phyloP scores from a whole-genome alignment of 2,113 vertebrate species.

The Chionodraco myersi region DNA sequence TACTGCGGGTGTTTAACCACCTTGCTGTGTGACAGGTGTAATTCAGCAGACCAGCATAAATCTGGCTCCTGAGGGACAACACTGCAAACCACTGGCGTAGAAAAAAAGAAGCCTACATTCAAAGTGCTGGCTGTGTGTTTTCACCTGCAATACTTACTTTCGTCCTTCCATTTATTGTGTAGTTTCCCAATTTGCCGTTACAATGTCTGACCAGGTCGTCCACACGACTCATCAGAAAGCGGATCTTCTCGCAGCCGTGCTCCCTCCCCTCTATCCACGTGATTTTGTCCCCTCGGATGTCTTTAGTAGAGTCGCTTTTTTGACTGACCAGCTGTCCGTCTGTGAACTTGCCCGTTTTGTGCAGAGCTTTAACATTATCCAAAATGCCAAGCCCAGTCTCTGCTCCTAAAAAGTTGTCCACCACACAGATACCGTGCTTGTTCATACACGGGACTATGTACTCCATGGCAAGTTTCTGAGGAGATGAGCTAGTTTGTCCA shows the following conservation, averaged over 20 bases:
- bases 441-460: conserved; percentile 94
- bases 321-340: conserved; percentile 96
- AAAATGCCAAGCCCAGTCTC: conserved; percentile 86
- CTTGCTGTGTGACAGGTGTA: conserved; percentile 6
- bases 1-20: not conserved
- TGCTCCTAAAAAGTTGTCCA: conserved; percentile 91
- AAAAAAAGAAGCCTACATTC: not conserved
- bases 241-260: conserved; percentile 90
- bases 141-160: conserved; percentile 87
- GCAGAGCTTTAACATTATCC: conserved; percentile 89
- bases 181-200: conserved; percentile 94
- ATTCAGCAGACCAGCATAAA: not conserved
- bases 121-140: not conserved
- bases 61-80: not conserved
- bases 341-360: conserved; percentile 91
- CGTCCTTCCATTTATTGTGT: conserved; percentile 95
- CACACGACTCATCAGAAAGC: conserved; percentile 93
- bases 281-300: conserved; percentile 96
- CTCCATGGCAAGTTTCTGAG: conserved; percentile 90
- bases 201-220: conserved; percentile 96
- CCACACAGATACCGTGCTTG: conserved; percentile 94
- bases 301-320: conserved; percentile 93
- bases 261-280: conserved; percentile 95
- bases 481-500: conserved; percentile 87
- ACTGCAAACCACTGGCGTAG: too few relatives aligned